These are phyloP conservation scores for Ciconia stormi DNA, from an alignment of 2,113 vertebrate genomes.

Conservation along the genomic window DNA sequence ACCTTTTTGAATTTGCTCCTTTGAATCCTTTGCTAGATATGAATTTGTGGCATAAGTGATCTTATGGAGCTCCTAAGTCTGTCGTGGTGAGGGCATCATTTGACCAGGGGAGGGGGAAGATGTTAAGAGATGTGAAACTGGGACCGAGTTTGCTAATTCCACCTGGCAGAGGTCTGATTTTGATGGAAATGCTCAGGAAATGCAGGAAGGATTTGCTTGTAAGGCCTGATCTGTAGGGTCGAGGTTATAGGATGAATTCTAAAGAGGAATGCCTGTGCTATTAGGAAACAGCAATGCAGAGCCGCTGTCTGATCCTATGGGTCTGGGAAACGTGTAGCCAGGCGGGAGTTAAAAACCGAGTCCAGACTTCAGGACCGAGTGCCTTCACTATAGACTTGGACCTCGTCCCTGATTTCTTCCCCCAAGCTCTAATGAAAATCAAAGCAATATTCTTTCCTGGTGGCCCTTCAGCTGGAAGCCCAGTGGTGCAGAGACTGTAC, in stretches of 20 bases:
- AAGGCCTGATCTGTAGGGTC: not conserved
- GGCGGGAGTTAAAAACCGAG: not conserved
- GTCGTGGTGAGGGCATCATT: accelerated
- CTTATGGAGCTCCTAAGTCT: not conserved
- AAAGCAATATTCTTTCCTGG: not conserved
- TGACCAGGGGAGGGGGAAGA: no score
- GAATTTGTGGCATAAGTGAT: not conserved
- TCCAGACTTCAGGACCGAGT: not conserved
- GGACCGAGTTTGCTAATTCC: not conserved
- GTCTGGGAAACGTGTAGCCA: not conserved
- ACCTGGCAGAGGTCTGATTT: not conserved
- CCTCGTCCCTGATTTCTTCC: not conserved
- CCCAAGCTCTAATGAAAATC: not conserved
- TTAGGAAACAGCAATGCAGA: not conserved
- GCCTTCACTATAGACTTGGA: not conserved
- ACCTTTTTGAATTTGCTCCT: not conserved
- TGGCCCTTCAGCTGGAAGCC: not conserved
- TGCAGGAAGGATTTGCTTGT: not conserved
- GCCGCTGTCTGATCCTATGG: accelerated
- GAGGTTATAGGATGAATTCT: not conserved
- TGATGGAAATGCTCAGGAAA: not conserved
- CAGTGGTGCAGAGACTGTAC: not conserved
- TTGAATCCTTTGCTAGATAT: not conserved
- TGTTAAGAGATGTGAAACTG: not conserved
- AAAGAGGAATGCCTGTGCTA: not conserved